Base-by-base conservation (phyloP, 2,113 vertebrate species). In the Chionodraco myersi region DNA sequence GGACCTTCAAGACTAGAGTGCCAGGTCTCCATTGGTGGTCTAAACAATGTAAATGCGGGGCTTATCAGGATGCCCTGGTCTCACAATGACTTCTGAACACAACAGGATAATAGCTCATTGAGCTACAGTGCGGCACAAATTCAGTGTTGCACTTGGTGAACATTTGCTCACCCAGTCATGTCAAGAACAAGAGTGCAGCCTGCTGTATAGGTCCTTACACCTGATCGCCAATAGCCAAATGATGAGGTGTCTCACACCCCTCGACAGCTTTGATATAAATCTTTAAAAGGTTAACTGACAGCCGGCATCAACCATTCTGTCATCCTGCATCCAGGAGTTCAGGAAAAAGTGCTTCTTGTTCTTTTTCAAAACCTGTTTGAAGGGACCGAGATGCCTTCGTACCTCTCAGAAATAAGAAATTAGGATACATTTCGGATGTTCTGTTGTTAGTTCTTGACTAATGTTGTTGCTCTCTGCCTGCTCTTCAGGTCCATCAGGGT, bases 221-320 rank as follows among this genome's bases (percentile, higher is more conserved):
- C 60, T 83, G 68, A 74, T 79, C 30, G 53, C 72, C 45, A 61
- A n/a, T 18, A 15, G 48, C 7, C 49, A 4, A 16, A 62, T 58
- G 62, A 84, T 49, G 53, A 85, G 58, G 30, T 6, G 62, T 21
- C 71, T 56, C 52, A 11, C 34, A 47, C 53, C 21, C 58, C 57
- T 16, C 47, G 59, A 64, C 79, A 63, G 58, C 62, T 71, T 72
- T 75, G 63, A 74, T 78, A 53, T 76, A 36, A 70, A 58, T 72
- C 71, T 51, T 63, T 66, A 16, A 64, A 47, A 52, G 36, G 45
- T 47, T 68, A 41, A 74, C 53, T 52, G 69, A 76, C 49, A 60
- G 61, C 44, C 49, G 69, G 52, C 45, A 75, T 85, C 76, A 77
- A 30, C 44, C 18, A 84, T 86, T 84, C 58, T 82, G 45, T 78